Conservation (phyloP, 2,888 invertebrate species). For the Anarsia innoxiella region DNA sequence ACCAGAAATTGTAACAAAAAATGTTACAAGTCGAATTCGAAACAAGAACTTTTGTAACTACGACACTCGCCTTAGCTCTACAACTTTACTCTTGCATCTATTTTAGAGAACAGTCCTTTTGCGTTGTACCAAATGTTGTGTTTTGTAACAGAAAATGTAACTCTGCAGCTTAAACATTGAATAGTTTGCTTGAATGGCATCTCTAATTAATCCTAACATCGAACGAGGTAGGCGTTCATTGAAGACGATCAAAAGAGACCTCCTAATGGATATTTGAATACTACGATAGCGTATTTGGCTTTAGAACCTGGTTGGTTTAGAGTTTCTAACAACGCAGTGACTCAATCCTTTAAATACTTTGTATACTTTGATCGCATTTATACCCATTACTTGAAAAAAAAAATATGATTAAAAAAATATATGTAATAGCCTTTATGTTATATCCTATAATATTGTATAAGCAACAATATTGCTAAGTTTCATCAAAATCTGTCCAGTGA, state of each 20-base stretch:
- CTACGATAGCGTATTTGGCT: conserved; percentile 16
- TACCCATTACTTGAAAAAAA: no score
- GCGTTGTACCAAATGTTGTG: conserved; percentile 14
- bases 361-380: no score
- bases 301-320: neutral
- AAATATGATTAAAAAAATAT: no score
- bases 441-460: no score
- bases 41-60: conserved; percentile 25
- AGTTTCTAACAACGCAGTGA: no score
- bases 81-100: conserved; percentile 16
- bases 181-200: conserved; percentile 52
- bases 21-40: conserved; percentile 8
- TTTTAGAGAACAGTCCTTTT: conserved; percentile 11
- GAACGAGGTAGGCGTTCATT: conserved; percentile 43
- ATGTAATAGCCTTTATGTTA: no score
- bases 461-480: no score
- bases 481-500: no score
- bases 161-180: conserved; percentile 35
- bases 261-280: conserved; percentile 69
- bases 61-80: conserved; percentile 23
- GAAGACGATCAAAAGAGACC: conserved; percentile 61
- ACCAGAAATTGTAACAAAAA: conserved; percentile 14
- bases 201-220: conserved; percentile 59
- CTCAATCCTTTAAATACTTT: no score
- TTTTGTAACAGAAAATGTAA: conserved; percentile 25